Conservation (phyloP, 2,113 vertebrate species). For the Channa maculata region DNA sequence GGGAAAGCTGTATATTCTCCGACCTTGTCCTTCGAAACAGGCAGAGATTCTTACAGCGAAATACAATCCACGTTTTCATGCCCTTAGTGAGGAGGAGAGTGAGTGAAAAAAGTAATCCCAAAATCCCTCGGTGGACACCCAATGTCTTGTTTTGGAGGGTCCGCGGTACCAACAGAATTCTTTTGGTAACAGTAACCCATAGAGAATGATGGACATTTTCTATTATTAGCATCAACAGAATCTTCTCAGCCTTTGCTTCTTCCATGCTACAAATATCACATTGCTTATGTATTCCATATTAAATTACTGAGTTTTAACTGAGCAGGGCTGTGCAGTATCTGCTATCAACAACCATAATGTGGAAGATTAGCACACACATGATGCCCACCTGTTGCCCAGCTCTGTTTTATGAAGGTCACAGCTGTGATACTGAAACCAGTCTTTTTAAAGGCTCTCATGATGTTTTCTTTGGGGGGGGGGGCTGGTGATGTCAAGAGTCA, state of each 20-base stretch:
- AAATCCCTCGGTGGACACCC: conserved; percentile 72
- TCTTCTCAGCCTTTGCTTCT: conserved; percentile 83
- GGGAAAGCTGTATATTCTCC: conserved; percentile 43
- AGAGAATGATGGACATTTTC: conserved; percentile 78
- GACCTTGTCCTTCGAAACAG: conserved; percentile 78
- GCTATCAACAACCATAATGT: conserved; percentile 86
- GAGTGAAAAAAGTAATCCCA: conserved; percentile 73
- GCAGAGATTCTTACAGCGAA: conserved; percentile 76
- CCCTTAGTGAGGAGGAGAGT: conserved; percentile 59
- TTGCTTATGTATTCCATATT: conserved; percentile 86
- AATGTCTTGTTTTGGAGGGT: conserved; percentile 80
- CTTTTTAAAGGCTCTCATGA: conserved; percentile 77
- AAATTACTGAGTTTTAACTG: conserved; percentile 85
- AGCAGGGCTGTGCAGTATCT: conserved; percentile 73
- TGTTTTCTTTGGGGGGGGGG: conserved; percentile 10
- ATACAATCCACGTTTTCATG: conserved; percentile 77
- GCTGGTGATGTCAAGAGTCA: conserved; percentile 53
- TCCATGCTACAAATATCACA: conserved; percentile 84
- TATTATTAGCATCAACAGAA: conserved; percentile 84
- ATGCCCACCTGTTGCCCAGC: conserved; percentile 83
- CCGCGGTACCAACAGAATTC: conserved; percentile 77
- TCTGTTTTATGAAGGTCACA: conserved; percentile 82
- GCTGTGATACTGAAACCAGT: conserved; percentile 82
- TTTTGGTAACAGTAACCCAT: conserved; percentile 84
- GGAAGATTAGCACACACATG: conserved; percentile 84